Percentiles rank a stretch among this genome's conserved stretches.
These are phyloP conservation scores for Amyelois transitella DNA, from an alignment of 1,140 invertebrate species.

Conservation along the genomic window DNA sequence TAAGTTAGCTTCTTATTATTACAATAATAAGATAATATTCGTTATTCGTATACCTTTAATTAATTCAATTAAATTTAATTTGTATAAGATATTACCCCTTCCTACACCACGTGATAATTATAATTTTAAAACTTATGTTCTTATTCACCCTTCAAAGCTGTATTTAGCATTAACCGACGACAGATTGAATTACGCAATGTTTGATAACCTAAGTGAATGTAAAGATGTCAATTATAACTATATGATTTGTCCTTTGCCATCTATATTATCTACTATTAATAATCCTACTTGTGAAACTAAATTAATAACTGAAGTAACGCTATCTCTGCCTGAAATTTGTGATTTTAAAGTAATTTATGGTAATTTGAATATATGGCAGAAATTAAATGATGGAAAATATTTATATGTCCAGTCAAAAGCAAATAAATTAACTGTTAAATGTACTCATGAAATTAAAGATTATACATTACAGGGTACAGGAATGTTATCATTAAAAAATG, in stretches of 20 bases:
- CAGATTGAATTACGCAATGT: conserved; percentile 17
- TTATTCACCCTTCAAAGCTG: conserved; percentile 15
- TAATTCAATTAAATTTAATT: conserved; percentile 6
- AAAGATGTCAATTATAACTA: conserved; percentile 12
- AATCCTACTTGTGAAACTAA: conserved; percentile 19
- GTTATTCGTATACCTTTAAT: conserved; percentile 13
- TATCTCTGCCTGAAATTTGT: neutral
- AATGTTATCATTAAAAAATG: neutral
- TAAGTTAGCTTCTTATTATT: conserved; percentile 17
- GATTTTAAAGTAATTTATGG: no score
- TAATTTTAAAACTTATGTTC: conserved; percentile 7
- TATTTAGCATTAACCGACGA: conserved; percentile 20
- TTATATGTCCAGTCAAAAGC: neutral
- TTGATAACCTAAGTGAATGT: conserved; percentile 9
- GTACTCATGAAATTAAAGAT: no score
- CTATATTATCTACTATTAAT: conserved; percentile 6
- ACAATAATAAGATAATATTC: conserved; percentile 19
- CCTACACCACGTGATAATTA: conserved; percentile 14
- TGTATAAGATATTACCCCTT: conserved; percentile 16
- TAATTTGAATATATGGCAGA: no score
- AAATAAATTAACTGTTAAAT: no score
- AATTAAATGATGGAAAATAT: no score
- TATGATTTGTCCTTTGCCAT: conserved; percentile 16
- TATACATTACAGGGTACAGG: no score
- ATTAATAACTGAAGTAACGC: conserved; percentile 18